A percentile compares a stretch with the other conserved stretches of the same genome.
These are phyloP conservation scores for Ptychobarbus kaznakovi DNA, from an alignment of 2,797 vertebrate species.

Conservation along the genomic window DNA sequence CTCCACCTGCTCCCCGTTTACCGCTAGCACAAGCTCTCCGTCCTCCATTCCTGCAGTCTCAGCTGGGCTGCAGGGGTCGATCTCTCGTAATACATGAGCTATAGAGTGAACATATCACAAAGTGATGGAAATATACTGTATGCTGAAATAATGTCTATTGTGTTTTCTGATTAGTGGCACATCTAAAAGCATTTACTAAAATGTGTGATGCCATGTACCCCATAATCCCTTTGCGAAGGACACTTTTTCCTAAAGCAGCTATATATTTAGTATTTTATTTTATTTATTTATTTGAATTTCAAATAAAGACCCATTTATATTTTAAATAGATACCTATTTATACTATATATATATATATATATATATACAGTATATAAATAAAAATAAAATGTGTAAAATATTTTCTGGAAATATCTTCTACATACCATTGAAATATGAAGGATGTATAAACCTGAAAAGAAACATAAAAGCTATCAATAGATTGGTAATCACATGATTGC, in stretches of 20 bases:
- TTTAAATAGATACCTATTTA: too few species aligned
- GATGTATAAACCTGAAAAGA: not conserved
- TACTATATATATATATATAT: too few species aligned
- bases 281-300: not conserved
- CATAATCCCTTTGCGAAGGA: not conserved
- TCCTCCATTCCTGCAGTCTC: constrained; percentile 87
- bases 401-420: not conserved
- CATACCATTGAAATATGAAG: not conserved
- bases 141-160: not conserved
- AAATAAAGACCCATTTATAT: not conserved
- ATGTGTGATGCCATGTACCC: not conserved
- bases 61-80: constrained; percentile 87
- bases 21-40: constrained; percentile 88
- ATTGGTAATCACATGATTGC: not conserved
- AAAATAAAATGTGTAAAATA: not conserved
- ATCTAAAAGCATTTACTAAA: not conserved
- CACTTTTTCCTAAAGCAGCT: not conserved
- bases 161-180: not conserved
- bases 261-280: not conserved
- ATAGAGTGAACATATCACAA: not conserved
- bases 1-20: constrained; percentile 87
- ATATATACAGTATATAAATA: not conserved
- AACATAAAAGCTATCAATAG: not conserved
- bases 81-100: constrained; percentile 89
- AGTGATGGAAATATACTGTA: not conserved